phyloP scores from a whole-genome alignment of 1,140 invertebrate genomes.

The Drosophila nasuta region DNA sequence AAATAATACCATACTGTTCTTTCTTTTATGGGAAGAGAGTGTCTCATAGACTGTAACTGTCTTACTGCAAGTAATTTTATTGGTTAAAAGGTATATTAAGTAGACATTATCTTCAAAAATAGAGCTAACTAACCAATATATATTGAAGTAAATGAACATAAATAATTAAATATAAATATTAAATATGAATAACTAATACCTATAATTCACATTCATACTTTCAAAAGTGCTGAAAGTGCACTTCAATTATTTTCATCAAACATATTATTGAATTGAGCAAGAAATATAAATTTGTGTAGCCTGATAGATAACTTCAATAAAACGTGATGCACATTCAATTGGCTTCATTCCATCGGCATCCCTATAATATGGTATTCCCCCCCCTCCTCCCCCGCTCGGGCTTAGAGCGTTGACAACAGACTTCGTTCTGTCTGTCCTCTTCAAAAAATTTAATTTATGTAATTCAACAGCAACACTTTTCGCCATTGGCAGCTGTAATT shows the following conservation, averaged over 20 bases:
- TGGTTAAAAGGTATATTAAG: too few species aligned
- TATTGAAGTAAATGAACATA: too few species aligned
- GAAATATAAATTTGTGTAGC: background rate
- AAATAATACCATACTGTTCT: too few species aligned
- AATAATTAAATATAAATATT: too few species aligned
- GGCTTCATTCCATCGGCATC: constrained; percentile 6
- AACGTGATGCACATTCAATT: constrained; percentile 29
- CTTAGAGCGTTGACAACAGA: constrained; percentile 17
- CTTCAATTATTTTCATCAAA: background rate
- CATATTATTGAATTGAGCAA: background rate
- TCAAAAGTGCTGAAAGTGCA: background rate
- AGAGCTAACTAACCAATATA: too few species aligned
- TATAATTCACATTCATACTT: too few species aligned
- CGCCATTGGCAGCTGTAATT: constrained; percentile 76
- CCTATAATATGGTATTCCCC: background rate
- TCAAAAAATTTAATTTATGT: constrained; percentile 58
- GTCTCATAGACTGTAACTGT: too few species aligned
- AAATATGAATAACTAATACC: too few species aligned
- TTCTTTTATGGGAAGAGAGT: too few species aligned
- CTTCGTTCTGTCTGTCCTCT: constrained; percentile 22
- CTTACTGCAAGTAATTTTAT: too few species aligned
- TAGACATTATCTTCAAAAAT: too few species aligned
- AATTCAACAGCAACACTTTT: constrained; percentile 69
- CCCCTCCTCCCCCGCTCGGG: background rate
- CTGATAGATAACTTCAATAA: constrained; percentile 8